A percentile compares a stretch with the other conserved stretches of the same genome.
Conservation (phyloP, 2,888 invertebrate genomes). For the Diadromus collaris region DNA sequence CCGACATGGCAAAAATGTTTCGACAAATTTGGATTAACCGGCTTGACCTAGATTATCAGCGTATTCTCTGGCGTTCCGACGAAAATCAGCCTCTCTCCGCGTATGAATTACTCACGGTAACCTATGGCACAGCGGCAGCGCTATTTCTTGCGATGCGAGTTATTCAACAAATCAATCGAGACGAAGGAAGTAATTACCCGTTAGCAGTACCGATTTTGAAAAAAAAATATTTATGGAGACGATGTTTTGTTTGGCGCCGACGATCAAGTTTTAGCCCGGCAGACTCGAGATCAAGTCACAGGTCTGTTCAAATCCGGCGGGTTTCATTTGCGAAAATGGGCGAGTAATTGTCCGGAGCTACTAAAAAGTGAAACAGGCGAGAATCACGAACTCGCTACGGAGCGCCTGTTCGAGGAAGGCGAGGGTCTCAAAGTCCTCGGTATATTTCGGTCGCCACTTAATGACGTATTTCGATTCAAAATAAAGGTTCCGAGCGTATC, state of each 20-base stretch:
- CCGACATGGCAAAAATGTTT: constrained; percentile 44
- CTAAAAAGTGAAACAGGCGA: neutral
- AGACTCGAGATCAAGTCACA: neutral
- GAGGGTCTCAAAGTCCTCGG: neutral
- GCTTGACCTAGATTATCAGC: constrained; percentile 58
- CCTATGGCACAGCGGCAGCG: constrained; percentile 63
- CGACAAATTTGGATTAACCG: constrained; percentile 34
- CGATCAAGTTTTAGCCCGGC: neutral
- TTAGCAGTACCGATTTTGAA: constrained; percentile 48
- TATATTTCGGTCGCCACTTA: neutral
- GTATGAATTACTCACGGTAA: too few species aligned
- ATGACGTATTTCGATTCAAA: neutral
- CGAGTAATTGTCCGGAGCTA: neutral
- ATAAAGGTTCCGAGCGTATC: neutral
- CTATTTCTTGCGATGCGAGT: constrained; percentile 63
- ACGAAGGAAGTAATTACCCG: constrained; percentile 37
- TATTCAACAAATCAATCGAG: constrained; percentile 58
- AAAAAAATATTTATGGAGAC: constrained; percentile 64
- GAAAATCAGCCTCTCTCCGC: constrained; percentile 6
- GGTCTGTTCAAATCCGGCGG: neutral
- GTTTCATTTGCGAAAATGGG: neutral
- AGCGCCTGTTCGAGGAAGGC: neutral
- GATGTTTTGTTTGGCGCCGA: constrained; percentile 39
- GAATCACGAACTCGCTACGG: neutral
- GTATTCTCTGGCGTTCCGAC: constrained; percentile 65